Percentiles rank a stretch among this genome's conserved stretches.
phyloP scores from a whole-genome alignment of 2,113 vertebrate genomes.

The Aleadryas rufinucha region DNA sequence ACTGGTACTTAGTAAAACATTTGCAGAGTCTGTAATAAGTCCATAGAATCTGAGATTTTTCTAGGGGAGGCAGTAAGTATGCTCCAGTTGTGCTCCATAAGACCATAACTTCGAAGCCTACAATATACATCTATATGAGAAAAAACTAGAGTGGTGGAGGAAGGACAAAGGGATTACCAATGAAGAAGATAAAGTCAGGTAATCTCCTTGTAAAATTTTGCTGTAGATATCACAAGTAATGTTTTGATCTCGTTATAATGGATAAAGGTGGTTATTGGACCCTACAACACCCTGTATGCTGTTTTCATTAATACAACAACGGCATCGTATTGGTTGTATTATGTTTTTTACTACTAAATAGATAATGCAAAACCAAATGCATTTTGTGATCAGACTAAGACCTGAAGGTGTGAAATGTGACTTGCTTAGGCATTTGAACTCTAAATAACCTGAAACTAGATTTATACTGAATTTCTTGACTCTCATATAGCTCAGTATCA shows the following conservation, averaged over 20 bases:
- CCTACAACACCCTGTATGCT: not conserved
- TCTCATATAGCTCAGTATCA: not conserved
- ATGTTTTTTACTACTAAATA: not conserved
- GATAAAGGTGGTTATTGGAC: not conserved
- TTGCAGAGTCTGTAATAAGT: not conserved
- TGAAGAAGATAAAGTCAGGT: not conserved
- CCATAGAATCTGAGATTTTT: not conserved
- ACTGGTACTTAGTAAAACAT: not conserved
- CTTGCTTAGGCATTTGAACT: not conserved
- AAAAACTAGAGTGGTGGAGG: not conserved
- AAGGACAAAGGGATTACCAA: not conserved
- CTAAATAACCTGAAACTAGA: not conserved
- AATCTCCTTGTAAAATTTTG: not conserved
- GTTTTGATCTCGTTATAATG: not conserved
- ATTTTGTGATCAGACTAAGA: not conserved
- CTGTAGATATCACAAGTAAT: not conserved
- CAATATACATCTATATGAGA: not conserved
- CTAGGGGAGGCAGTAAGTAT: not conserved
- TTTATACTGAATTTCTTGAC: not conserved
- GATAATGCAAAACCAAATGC: not conserved
- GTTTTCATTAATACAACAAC: not conserved
- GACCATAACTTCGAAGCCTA: not conserved
- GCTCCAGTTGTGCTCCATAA: not conserved
- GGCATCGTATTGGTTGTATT: not conserved
- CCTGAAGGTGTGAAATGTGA: not conserved